These are phyloP conservation scores for Melanotus villosus DNA, from an alignment of 2,888 invertebrate species.

Conservation along the genomic window DNA sequence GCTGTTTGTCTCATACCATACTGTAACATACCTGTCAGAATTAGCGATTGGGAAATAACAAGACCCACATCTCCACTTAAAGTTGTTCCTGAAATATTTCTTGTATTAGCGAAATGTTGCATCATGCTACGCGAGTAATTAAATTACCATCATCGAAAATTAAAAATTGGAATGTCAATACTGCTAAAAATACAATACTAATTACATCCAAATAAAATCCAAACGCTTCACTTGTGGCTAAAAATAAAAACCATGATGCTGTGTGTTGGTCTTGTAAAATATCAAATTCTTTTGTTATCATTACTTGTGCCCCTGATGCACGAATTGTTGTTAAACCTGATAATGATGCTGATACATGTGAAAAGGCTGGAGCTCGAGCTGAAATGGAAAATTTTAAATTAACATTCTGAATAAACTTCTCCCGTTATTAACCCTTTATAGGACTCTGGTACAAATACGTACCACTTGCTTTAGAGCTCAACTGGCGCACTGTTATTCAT, in stretches of 20 bases:
- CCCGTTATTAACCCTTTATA: too few relatives aligned
- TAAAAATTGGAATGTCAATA: constrained; percentile 77
- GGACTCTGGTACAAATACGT: too few relatives aligned
- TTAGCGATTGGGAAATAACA: constrained; percentile 80
- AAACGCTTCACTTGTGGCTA: constrained; percentile 75
- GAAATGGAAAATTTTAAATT: too few relatives aligned
- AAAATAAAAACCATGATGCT: constrained; percentile 74
- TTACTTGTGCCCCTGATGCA: constrained; percentile 80
- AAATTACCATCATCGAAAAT: constrained; percentile 72
- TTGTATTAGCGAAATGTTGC: neutral
- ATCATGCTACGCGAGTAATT: constrained; percentile 19
- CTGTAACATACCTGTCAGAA: constrained; percentile 86
- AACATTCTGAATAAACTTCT: too few relatives aligned
- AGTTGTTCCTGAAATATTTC: constrained; percentile 67
- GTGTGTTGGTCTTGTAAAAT: constrained; percentile 79
- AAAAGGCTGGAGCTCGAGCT: constrained; percentile 92
- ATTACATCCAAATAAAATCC: constrained; percentile 77
- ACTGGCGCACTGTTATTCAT: too few relatives aligned
- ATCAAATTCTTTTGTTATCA: constrained; percentile 84
- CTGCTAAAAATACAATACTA: constrained; percentile 74
- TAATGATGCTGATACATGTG: constrained; percentile 89
- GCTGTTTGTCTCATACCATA: constrained; percentile 86
- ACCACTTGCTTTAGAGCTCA: too few relatives aligned
- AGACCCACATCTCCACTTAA: constrained; percentile 80
- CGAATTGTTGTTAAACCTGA: constrained; percentile 91